phyloP scores from a whole-genome alignment of 2,888 invertebrate genomes.

The Trissonchulus latispiculum region DNA sequence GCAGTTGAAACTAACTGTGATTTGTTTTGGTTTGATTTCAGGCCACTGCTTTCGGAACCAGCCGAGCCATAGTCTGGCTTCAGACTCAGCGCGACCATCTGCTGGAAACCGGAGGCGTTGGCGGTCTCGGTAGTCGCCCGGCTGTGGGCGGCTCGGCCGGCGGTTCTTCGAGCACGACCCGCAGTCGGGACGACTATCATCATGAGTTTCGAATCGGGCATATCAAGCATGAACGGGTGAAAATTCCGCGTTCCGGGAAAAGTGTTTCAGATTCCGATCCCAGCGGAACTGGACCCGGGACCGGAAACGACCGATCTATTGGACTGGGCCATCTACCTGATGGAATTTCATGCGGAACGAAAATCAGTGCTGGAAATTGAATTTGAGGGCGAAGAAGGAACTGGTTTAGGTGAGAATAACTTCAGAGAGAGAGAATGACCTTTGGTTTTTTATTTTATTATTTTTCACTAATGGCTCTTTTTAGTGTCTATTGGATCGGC shows the following conservation, averaged over 20 bases:
- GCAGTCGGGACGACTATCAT: slow-evolving; percentile 51
- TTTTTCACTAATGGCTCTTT: too few relatives aligned
- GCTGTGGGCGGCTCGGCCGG: not conserved
- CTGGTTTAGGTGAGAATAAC: slow-evolving; percentile 80
- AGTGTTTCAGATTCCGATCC: too few relatives aligned
- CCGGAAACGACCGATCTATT: slow-evolving; percentile 61
- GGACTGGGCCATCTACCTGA: slow-evolving; percentile 72
- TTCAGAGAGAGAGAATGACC: too few relatives aligned
- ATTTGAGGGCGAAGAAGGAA: slow-evolving; percentile 90
- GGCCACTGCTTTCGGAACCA: slow-evolving; percentile 95
- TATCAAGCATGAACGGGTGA: slow-evolving; percentile 90
- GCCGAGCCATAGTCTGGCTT: slow-evolving; percentile 86
- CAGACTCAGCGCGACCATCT: slow-evolving; percentile 90
- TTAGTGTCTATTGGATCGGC: too few relatives aligned
- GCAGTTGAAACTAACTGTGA: too few relatives aligned
- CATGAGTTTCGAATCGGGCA: slow-evolving; percentile 89
- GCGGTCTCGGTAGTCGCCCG: slow-evolving; percentile 1
- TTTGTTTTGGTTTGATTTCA: too few relatives aligned
- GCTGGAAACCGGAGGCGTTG: slow-evolving; percentile 64
- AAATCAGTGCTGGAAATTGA: slow-evolving; percentile 72
- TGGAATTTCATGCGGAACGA: slow-evolving; percentile 75
- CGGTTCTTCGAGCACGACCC: not conserved
- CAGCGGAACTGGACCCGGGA: too few relatives aligned
- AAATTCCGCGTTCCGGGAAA: slow-evolving; percentile 54
- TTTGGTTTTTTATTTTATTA: too few relatives aligned